phyloP scores from a whole-genome alignment of 2,888 invertebrate genomes.

The Thysanoteuthis rhombus region DNA sequence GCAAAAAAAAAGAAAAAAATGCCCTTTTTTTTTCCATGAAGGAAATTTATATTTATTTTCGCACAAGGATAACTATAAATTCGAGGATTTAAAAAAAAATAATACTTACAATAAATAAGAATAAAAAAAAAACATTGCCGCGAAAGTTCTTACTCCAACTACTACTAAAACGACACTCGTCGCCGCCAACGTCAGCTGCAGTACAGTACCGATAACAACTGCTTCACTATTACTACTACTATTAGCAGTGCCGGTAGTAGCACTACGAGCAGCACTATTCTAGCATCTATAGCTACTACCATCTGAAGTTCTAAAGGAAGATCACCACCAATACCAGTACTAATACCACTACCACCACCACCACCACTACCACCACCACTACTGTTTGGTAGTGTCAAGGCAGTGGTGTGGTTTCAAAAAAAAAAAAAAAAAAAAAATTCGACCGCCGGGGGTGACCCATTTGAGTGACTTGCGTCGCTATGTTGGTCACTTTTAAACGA shows the following conservation, averaged over 20 bases:
- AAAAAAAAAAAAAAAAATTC: neutral
- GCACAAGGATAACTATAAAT: neutral
- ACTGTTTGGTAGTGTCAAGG: conserved; percentile 12
- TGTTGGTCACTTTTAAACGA: conserved; percentile 23
- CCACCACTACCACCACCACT: neutral
- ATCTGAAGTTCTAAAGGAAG: conserved; percentile 12
- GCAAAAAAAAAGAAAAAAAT: neutral
- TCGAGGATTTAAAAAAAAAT: neutral
- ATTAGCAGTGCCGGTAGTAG: neutral
- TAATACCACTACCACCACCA: neutral
- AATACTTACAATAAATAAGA: neutral
- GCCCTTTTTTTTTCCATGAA: neutral
- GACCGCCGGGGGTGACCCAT: conserved; percentile 17
- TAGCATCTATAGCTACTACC: neutral
- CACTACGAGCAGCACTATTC: neutral
- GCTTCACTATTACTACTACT: neutral
- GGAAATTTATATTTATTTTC: no score
- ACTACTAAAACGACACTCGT: conserved; percentile 12
- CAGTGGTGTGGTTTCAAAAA: neutral
- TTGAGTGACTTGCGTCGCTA: neutral
- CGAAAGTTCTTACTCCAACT: neutral
- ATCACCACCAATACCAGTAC: conserved; percentile 12
- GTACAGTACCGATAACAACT: neutral
- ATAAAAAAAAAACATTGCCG: neutral
- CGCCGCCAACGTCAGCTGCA: neutral